Evolutionary conservation across 2,113 vertebrate genomes (phyloP), one percentile per base, ranked within the genome.

Genomic region (Crypturellus undulatus): DNA sequence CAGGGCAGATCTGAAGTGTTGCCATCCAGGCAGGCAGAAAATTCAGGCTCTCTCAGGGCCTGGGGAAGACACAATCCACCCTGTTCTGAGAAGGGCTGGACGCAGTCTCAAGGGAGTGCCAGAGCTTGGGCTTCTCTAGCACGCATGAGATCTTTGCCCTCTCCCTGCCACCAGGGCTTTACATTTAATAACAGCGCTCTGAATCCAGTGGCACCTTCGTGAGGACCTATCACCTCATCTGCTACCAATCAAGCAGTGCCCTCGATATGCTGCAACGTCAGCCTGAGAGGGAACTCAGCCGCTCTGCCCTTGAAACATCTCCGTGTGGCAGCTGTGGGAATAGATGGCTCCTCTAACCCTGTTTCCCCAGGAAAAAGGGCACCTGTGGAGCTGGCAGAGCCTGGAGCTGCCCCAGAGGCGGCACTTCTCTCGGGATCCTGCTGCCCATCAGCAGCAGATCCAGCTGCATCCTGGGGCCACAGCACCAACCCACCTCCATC

Each of bases 251-350:
- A 2, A 77, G 54, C 1, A 0, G 18, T 71, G 54, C 67, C 38
- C 36, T n/a, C 24, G 10, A 16, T 42, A 13, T 18, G 45, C 64
- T 6, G 6, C 49, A 40, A 42, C 3, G 0, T 30, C 89, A 6
- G 1, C 77, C 72, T 85, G 72, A 56, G 43, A 64, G 12, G 8
- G 45, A 68, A 72, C 80, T 75, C 32, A 47, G 84, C 73, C 64
- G 75, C n/a, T 87, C 81, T 92, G 78, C 59, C 71, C 67, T 96
- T 94, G 75, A 79, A 72, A 62, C 1, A 2, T 79, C 91, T 75
- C 79, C 1, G 2, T 67, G 52, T 25, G 56, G 70, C 52, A 68
- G 62, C 51, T 72, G 28, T 0, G 0, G 59, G 32, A 91, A 68
- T 43, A 83, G 82, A 67, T 12, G 4, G 34, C 45, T 92, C 72